phyloP scores from a whole-genome alignment of 1,140 invertebrate species.

The Cotesia chilonis region DNA sequence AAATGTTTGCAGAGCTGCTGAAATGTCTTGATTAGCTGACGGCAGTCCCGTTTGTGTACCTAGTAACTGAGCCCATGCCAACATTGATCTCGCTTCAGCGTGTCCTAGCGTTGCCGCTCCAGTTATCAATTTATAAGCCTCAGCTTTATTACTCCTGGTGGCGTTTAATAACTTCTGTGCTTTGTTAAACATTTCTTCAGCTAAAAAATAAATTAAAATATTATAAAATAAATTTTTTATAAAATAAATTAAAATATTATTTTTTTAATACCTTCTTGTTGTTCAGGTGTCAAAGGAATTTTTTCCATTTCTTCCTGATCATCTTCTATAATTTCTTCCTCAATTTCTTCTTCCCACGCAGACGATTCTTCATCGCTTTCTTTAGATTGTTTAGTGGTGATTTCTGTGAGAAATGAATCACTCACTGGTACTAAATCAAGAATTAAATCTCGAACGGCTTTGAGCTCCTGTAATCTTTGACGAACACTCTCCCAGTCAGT shows the following conservation, averaged over 20 bases:
- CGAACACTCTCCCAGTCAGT: constrained; percentile 40
- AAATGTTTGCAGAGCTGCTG: constrained; percentile 80
- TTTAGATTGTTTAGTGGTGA: constrained; percentile 44
- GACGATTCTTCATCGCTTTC: constrained; percentile 20
- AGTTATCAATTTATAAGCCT: constrained; percentile 74
- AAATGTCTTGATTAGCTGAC: constrained; percentile 75
- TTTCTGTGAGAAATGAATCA: constrained; percentile 47
- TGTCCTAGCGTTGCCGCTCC: constrained; percentile 83
- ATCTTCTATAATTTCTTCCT: constrained; percentile 59
- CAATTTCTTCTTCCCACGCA: constrained; percentile 44
- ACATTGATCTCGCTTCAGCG: constrained; percentile 78
- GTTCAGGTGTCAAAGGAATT: constrained; percentile 67
- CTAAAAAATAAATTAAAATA: constrained; percentile 56
- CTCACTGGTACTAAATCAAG: constrained; percentile 49
- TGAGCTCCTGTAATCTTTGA: constrained; percentile 52
- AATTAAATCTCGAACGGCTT: constrained; percentile 51
- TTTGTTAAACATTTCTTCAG: constrained; percentile 73
- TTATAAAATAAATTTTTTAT: too few species aligned
- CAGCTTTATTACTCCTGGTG: constrained; percentile 71
- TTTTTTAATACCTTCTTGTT: constrained; percentile 68
- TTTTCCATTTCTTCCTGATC: constrained; percentile 63
- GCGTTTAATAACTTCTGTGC: constrained; percentile 74
- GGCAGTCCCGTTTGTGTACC: constrained; percentile 73
- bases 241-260: too few species aligned
- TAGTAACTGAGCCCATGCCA: constrained; percentile 88